Evolutionary conservation across 2,888 invertebrate species (phyloP), one percentile per base, ranked within the genome.

Genomic region (Drosophila monieri): DNA sequence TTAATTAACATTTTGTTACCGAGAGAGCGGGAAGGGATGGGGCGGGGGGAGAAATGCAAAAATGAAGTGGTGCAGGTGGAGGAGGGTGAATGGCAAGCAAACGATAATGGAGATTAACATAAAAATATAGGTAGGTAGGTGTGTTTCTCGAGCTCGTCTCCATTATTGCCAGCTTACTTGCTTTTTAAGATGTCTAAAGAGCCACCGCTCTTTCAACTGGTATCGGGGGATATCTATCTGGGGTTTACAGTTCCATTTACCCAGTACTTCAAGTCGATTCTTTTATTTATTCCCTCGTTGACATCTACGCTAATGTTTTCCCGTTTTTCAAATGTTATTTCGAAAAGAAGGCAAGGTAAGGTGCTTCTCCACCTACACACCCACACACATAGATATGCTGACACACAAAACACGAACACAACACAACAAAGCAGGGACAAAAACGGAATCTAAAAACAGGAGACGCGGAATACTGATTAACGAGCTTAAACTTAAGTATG

Each of bases 381-480:
- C 52, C 49, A 37, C 58, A 68, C 52, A 46, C 52, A 78, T 53
- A 46, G 49, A 78, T 53, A 69, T 39, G 66, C 53, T 52, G 41
- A 32, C 66, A 71, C 52, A 48, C 54, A 72, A 41, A 18, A 56
- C 54, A 64, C 59, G 39, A 27, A 59, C 61, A 64, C 53, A 64
- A 72, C 52, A 43, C 55, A 81, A 72, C 47, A 48, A 41, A 78
- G 57, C 53, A 60, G 53, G 21, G 37, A 64, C 62, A 57, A 51
- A 69, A 60, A 69, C 68, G 39, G 9, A 44, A 51, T 46, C 49
- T 49, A 58, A 78, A 53, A 51, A 23, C 43, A 23, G 25, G 23
- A 52, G 10, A 66, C 47, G 53, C 65, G 68, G 59, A 74, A 72
- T 80, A 80, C 75, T 74, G 56, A 70, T 47, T 23, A 61, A 60